A percentile compares a stretch with the other conserved stretches of the same genome.
phyloP scores from a whole-genome alignment of 2,113 vertebrate genomes.

The Vombatus ursinus region DNA sequence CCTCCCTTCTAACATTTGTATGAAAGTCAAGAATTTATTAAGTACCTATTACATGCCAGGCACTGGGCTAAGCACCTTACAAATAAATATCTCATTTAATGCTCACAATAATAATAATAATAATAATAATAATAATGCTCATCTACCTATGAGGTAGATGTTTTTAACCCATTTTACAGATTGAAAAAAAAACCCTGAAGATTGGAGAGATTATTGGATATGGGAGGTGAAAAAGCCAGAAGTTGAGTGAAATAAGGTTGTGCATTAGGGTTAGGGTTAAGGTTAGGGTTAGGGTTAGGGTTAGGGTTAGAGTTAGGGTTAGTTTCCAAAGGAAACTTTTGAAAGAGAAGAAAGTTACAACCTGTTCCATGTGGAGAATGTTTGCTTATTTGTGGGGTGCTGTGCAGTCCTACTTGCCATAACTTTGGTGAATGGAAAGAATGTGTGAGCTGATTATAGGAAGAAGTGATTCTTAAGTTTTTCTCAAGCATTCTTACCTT shows the following conservation, averaged over 20 bases:
- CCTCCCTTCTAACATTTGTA: neutral
- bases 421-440: neutral
- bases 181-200: neutral
- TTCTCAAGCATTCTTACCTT: neutral
- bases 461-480: neutral
- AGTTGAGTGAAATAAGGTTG: too few species aligned
- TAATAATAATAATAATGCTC: too few species aligned
- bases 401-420: neutral
- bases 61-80: neutral
- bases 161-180: neutral
- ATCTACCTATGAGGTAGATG: neutral
- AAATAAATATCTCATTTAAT: neutral
- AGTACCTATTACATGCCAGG: neutral
- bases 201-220: neutral
- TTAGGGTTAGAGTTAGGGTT: too few species aligned
- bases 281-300: too few species aligned
- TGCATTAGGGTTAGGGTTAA: too few species aligned
- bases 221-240: neutral
- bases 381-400: neutral
- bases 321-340: neutral
- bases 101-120: neutral
- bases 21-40: neutral
- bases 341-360: neutral
- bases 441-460: neutral
- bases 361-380: neutral